phyloP scores from a whole-genome alignment of 2,888 invertebrate genomes.

The Chironomus riparius region DNA sequence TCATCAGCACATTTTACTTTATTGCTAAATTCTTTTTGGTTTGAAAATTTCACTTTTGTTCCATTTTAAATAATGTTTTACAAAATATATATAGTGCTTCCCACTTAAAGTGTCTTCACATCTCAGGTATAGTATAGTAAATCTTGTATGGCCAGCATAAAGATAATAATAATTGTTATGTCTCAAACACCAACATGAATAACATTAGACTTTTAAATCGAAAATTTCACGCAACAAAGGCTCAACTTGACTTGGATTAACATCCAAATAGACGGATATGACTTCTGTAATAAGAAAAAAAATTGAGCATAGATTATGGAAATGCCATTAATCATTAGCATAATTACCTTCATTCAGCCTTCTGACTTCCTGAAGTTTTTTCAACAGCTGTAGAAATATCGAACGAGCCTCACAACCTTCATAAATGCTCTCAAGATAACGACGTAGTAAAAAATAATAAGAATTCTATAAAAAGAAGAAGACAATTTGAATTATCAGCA shows the following conservation, averaged over 20 bases:
- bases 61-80: too few relatives aligned
- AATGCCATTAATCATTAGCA: not conserved
- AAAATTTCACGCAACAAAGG: constrained; percentile 92
- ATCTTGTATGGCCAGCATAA: too few relatives aligned
- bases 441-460: constrained; percentile 77
- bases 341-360: constrained; percentile 59
- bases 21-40: too few relatives aligned
- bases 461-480: constrained; percentile 54
- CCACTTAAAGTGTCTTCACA: too few relatives aligned
- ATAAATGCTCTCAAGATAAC: constrained; percentile 75
- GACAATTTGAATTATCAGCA: not conserved
- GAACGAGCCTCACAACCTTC: constrained; percentile 76
- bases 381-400: constrained; percentile 76
- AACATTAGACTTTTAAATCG: constrained; percentile 60
- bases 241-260: constrained; percentile 84
- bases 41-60: too few relatives aligned
- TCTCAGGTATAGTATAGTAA: too few relatives aligned
- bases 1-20: too few relatives aligned
- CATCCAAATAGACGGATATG: constrained; percentile 85
- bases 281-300: constrained; percentile 47
- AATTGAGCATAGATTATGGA: not conserved
- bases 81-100: too few relatives aligned
- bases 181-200: too few relatives aligned
- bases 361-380: constrained; percentile 83
- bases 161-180: too few relatives aligned